phyloP scores from a whole-genome alignment of 2,888 invertebrate genomes.

The Serripes groenlandicus region DNA sequence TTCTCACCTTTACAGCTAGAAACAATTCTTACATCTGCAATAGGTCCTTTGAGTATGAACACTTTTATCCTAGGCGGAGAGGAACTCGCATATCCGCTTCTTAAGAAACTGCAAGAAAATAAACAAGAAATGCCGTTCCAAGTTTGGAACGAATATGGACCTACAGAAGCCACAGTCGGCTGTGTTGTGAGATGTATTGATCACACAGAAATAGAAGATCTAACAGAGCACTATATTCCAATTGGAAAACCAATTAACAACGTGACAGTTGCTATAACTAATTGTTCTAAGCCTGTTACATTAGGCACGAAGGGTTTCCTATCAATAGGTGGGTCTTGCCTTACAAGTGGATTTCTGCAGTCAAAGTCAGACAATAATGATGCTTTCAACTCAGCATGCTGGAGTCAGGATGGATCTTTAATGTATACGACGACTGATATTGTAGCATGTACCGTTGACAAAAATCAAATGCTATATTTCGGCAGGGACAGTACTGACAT shows the following conservation, averaged over 20 bases:
- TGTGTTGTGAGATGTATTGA: not conserved
- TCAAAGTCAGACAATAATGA: not conserved
- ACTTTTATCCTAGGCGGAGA: not conserved
- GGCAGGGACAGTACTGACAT: not conserved
- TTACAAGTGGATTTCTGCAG: not conserved
- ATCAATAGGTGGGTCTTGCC: not conserved
- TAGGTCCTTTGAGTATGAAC: not conserved
- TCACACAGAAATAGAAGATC: not conserved
- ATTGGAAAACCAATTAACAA: not conserved
- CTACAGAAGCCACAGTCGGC: not conserved
- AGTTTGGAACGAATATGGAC: slow-evolving; percentile 7
- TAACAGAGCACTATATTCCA: not conserved
- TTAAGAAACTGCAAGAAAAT: not conserved
- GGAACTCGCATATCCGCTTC: not conserved
- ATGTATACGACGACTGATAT: not conserved
- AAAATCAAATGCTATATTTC: not conserved
- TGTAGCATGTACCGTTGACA: not conserved
- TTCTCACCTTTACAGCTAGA: not conserved
- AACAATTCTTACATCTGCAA: not conserved
- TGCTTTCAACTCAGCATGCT: not conserved
- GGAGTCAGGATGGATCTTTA: not conserved
- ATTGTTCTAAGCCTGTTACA: not conserved
- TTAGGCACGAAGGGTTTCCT: not conserved
- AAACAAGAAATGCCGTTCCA: not conserved
- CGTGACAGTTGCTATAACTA: not conserved